phyloP scores from a whole-genome alignment of 1,140 invertebrate species.

The Diabrotica undecimpunctata region DNA sequence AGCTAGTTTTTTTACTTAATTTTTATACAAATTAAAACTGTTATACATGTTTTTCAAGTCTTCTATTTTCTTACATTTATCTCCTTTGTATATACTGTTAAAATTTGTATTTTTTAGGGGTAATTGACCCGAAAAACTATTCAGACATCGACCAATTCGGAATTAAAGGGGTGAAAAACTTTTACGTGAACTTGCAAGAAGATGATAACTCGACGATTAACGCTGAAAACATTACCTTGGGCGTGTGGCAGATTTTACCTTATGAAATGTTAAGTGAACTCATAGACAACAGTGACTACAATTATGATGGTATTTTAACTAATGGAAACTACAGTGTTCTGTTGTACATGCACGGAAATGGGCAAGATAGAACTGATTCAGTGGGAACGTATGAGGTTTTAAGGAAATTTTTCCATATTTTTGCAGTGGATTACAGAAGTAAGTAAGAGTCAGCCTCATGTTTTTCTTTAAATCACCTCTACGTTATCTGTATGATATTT shows the following conservation, averaged over 20 bases:
- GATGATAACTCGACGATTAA: conserved; percentile 13
- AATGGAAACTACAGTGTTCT: conserved; percentile 56
- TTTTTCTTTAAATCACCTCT: too few species aligned
- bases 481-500: not conserved
- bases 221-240: conserved; percentile 50
- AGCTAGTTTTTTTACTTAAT: too few species aligned
- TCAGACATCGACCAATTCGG: conserved; percentile 46
- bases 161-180: conserved; percentile 62
- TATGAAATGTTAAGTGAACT: conserved; percentile 36
- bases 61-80: not conserved
- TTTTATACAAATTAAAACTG: too few species aligned
- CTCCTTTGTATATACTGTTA: not conserved
- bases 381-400: conserved; percentile 81
- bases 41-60: too few species aligned
- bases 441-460: conserved; percentile 15
- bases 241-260: conserved; percentile 56
- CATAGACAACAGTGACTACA: conserved; percentile 34
- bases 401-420: conserved; percentile 74
- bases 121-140: conserved; percentile 31
- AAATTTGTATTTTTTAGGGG: conserved; percentile 26
- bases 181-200: conserved; percentile 65
- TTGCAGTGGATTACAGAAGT: conserved; percentile 90
- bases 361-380: conserved; percentile 71
- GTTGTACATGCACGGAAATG: conserved; percentile 89
- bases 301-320: conserved; percentile 37